Evolutionary conservation across 2,113 vertebrate genomes (phyloP).

Genomic region (Notechis scutatus): DNA sequence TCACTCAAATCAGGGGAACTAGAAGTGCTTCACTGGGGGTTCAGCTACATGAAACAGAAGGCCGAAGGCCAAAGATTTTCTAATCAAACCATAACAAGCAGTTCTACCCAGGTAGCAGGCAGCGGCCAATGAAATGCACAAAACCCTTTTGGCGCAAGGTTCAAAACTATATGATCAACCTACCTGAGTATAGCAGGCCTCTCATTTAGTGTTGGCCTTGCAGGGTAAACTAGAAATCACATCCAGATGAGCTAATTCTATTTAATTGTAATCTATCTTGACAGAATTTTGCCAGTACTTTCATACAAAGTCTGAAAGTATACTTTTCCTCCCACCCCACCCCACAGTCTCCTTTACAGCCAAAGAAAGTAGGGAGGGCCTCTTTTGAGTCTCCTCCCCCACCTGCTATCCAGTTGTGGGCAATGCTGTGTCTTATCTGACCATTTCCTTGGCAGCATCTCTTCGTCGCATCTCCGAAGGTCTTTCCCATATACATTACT

Average conservation of each 20-base stretch:
- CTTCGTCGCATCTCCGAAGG: neutral
- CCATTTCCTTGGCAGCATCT: neutral
- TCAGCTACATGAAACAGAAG: neutral
- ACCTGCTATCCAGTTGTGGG: neutral
- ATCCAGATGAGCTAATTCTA: neutral
- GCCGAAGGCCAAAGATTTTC: neutral
- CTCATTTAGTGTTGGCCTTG: neutral
- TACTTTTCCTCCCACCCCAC: neutral
- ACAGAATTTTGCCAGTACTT: neutral
- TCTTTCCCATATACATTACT: neutral
- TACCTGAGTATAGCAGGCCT: neutral
- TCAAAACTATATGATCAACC: neutral
- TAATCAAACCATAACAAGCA: constrained; percentile 11
- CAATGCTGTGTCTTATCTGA: neutral
- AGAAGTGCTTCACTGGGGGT: neutral
- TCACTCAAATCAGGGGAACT: neutral
- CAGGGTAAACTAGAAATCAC: neutral
- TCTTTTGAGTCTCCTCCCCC: neutral
- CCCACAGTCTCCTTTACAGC: neutral
- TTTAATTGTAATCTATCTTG: neutral
- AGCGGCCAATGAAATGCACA: constrained; percentile 60
- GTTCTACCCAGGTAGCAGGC: constrained; percentile 42
- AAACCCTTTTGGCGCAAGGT: neutral
- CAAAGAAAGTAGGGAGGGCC: neutral
- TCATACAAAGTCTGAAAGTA: neutral